Conservation (phyloP, 2,113 vertebrate genomes). For the Heterotis niloticus region DNA sequence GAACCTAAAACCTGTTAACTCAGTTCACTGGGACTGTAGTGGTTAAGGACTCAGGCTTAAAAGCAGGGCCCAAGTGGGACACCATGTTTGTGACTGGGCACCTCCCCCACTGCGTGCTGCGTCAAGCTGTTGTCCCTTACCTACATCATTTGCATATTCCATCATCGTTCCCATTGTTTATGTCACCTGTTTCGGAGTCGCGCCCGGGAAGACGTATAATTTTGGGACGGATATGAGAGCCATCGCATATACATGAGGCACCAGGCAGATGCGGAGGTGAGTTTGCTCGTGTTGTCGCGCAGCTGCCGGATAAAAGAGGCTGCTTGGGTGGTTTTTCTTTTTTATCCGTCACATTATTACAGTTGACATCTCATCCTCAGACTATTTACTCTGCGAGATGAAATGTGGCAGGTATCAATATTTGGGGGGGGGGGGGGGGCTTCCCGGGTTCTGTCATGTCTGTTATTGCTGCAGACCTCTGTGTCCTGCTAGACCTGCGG, state of each 20-base stretch:
- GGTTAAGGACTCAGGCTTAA: no score
- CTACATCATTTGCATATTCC: conserved; percentile 12
- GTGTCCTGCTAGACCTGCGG: not conserved
- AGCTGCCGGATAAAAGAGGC: not conserved
- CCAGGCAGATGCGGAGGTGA: not conserved
- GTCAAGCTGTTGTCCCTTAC: not conserved
- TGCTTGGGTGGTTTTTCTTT: not conserved
- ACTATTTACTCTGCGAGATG: not conserved
- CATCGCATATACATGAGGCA: conserved; percentile 13
- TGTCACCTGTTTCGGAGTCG: conserved; percentile 1
- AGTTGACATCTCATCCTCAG: not conserved
- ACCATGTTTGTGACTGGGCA: not conserved
- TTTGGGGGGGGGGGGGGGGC: not conserved
- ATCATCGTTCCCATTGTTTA: conserved; percentile 1
- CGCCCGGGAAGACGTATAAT: not conserved
- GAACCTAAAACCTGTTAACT: no score
- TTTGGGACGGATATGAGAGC: not conserved
- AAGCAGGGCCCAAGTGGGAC: not conserved
- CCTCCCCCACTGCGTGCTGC: not conserved
- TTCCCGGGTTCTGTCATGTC: not conserved
- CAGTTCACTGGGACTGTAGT: no score
- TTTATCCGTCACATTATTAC: not conserved
- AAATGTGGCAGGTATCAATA: conserved; percentile 3
- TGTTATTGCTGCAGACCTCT: not conserved
- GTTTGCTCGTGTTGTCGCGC: not conserved